phyloP scores from a whole-genome alignment of 1,140 invertebrate genomes.

The Drosophila tani region DNA sequence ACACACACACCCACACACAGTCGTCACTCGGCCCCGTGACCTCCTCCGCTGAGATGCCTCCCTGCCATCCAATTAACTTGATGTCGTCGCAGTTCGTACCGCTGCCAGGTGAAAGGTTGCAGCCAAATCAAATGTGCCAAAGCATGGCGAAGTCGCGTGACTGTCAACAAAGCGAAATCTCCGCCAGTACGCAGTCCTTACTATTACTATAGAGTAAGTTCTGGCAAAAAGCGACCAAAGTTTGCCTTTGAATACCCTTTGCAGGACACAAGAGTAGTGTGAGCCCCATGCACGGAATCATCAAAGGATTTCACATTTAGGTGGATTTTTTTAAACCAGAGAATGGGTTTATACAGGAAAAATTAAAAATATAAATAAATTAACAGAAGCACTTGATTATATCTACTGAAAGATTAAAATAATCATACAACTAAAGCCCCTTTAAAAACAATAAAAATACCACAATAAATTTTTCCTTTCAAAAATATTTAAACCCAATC shows the following conservation, averaged over 20 bases:
- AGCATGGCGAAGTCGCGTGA: constrained; percentile 65
- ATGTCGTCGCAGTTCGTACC: constrained; percentile 44
- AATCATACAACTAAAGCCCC: too few species aligned
- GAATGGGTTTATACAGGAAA: background rate
- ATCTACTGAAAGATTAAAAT: background rate
- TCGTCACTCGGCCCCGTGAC: constrained; percentile 23
- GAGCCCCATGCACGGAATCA: background rate
- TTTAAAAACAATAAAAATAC: background rate
- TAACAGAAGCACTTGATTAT: too few species aligned
- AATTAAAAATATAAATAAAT: too few species aligned
- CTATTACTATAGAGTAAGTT: constrained; percentile 6
- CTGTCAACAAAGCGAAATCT: constrained; percentile 58
- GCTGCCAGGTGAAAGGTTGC: constrained; percentile 73
- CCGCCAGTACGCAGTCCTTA: background rate
- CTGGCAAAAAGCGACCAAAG: constrained; percentile 15
- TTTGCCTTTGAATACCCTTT: constrained; percentile 21
- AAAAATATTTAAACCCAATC: background rate
- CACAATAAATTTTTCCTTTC: too few species aligned
- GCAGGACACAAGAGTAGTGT: background rate
- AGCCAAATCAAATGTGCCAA: constrained; percentile 77
- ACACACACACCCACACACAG: constrained; percentile 2
- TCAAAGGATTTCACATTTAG: background rate
- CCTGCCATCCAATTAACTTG: constrained; percentile 72
- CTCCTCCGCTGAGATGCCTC: constrained; percentile 7
- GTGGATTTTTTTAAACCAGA: background rate